Evolutionary conservation across 2,888 invertebrate genomes (phyloP).

Genomic region (Pocota personata): DNA sequence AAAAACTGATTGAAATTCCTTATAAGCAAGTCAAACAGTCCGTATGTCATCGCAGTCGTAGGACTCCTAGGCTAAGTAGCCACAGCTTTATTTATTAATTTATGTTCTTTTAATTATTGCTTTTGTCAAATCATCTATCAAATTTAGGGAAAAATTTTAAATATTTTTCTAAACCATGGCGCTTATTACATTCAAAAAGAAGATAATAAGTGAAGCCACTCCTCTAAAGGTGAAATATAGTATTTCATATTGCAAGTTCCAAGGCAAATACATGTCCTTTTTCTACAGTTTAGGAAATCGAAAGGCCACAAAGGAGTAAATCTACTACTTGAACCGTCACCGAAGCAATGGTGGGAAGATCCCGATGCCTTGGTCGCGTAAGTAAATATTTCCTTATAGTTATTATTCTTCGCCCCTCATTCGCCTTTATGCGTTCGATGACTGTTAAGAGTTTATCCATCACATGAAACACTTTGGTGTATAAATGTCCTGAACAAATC

Average conservation of each 20-base stretch:
- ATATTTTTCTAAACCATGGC: slow-evolving; percentile 26
- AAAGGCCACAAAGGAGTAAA: slow-evolving; percentile 79
- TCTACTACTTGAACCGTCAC: slow-evolving; percentile 77
- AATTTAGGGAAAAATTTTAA: neutral
- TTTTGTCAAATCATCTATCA: neutral
- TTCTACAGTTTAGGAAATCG: slow-evolving; percentile 20
- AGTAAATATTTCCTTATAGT: slow-evolving; percentile 74
- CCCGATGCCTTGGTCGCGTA: slow-evolving; percentile 81
- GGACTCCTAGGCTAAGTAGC: neutral
- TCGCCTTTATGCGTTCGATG: neutral
- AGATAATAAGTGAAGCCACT: neutral
- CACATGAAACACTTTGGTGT: slow-evolving; percentile 1
- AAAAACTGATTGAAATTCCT: too few relatives aligned
- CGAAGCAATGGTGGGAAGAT: slow-evolving; percentile 81
- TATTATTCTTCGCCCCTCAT: neutral
- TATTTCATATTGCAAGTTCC: neutral
- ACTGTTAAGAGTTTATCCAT: neutral
- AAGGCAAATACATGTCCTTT: neutral
- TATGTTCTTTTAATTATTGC: neutral
- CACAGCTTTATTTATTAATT: neutral
- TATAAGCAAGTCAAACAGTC: too few relatives aligned
- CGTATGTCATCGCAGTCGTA: neutral
- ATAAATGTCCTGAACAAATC: neutral
- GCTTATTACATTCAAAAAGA: slow-evolving; percentile 23
- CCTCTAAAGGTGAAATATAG: neutral